phyloP scores from a whole-genome alignment of 2,113 vertebrate species.

The Coptodon bakossiorum region DNA sequence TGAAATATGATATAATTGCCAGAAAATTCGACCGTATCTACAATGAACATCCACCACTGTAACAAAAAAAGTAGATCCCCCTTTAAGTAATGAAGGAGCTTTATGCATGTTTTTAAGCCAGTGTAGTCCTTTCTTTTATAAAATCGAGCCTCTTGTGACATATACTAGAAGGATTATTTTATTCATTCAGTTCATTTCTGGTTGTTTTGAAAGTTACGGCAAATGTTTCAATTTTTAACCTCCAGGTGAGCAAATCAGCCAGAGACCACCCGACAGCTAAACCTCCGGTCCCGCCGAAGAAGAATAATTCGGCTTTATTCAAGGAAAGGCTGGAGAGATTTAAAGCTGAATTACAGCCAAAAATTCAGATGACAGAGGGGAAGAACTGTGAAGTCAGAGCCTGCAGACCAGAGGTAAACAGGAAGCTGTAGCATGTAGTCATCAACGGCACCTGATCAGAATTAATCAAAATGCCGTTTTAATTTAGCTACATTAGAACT shows the following conservation, averaged over 20 bases:
- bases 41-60: background rate
- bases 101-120: background rate
- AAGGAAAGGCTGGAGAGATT: background rate
- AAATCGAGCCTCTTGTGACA: background rate
- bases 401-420: background rate
- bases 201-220: background rate
- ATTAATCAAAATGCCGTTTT: background rate
- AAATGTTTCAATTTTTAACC: background rate
- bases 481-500: background rate
- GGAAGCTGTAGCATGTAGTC: background rate
- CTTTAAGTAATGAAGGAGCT: background rate
- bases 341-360: background rate
- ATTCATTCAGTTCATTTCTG: background rate
- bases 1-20: background rate
- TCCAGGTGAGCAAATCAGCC: background rate
- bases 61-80: background rate
- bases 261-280: background rate
- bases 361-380: background rate
- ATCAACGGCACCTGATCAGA: background rate
- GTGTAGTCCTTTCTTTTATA: background rate
- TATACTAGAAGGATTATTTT: background rate
- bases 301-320: background rate
- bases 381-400: background rate
- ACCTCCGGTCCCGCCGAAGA: background rate
- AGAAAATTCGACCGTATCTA: fast-evolving